Conservation (phyloP, 2,113 vertebrate genomes). For the Marcusenius ussheri region DNA sequence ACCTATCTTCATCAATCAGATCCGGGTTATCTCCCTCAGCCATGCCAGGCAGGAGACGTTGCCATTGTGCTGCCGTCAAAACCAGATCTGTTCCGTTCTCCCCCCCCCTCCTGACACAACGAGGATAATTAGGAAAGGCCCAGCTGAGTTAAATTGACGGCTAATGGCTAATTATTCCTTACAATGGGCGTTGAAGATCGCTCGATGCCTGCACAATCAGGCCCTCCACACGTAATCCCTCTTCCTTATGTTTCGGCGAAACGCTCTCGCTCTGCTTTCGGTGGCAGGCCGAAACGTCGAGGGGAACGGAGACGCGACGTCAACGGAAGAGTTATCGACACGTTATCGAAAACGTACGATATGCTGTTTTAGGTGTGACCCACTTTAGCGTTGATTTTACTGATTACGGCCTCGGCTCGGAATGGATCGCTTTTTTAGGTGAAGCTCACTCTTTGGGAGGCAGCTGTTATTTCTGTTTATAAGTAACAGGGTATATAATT, state of each 20-base stretch:
- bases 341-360: slow-evolving; percentile 5
- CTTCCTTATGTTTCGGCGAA: neutral
- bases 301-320: neutral
- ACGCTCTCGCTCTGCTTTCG: neutral
- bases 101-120: neutral
- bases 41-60: neutral
- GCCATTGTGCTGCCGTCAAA: slow-evolving; percentile 11
- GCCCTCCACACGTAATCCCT: neutral
- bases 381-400: slow-evolving; percentile 12
- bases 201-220: slow-evolving; percentile 24
- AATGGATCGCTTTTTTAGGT: slow-evolving; percentile 3
- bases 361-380: slow-evolving; percentile 7
- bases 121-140: slow-evolving; percentile 31
- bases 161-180: slow-evolving; percentile 37
- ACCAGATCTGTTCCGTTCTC: slow-evolving; percentile 22
- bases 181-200: slow-evolving; percentile 29
- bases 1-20: slow-evolving; percentile 31
- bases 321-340: slow-evolving; percentile 12
- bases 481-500: slow-evolving; percentile 19
- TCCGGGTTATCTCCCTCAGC: slow-evolving; percentile 21
- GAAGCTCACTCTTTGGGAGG: slow-evolving; percentile 9
- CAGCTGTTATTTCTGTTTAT: slow-evolving; percentile 10
- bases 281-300: neutral
- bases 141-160: slow-evolving; percentile 27
- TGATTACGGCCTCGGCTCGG: slow-evolving; percentile 9